These are phyloP conservation scores for Cirrhinus molitorella DNA, from an alignment of 2,797 vertebrate species.

Conservation along the genomic window DNA sequence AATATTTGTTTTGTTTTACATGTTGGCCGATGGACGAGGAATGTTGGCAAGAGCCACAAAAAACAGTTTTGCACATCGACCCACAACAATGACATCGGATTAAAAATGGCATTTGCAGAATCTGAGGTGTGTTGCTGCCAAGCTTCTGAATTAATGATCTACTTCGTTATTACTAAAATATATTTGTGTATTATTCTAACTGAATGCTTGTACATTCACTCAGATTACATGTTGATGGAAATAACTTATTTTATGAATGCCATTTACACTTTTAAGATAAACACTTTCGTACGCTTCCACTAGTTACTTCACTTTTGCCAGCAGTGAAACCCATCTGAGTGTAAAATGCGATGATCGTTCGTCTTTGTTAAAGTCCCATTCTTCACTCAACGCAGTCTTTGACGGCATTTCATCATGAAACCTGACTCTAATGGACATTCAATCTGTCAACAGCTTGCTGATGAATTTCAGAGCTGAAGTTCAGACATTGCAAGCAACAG, in stretches of 20 bases:
- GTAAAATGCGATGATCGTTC: neutral
- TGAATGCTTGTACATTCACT: neutral
- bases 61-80: conserved; percentile 7
- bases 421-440: neutral
- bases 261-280: neutral
- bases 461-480: neutral
- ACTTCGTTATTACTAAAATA: neutral
- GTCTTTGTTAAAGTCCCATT: neutral
- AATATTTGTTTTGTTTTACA: too few species aligned
- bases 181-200: neutral
- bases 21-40: neutral
- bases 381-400: neutral
- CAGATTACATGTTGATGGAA: neutral
- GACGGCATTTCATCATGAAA: neutral
- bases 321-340: neutral
- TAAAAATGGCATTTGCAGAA: neutral
- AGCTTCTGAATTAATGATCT: neutral
- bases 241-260: neutral
- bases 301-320: neutral
- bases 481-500: neutral
- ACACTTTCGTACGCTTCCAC: neutral
- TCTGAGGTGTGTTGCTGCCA: neutral
- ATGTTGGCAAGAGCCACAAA: neutral
- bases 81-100: conserved; percentile 9
- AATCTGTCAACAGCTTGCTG: neutral